Conservation (phyloP, 2,888 invertebrate genomes). For the Apotomis turbidana region DNA sequence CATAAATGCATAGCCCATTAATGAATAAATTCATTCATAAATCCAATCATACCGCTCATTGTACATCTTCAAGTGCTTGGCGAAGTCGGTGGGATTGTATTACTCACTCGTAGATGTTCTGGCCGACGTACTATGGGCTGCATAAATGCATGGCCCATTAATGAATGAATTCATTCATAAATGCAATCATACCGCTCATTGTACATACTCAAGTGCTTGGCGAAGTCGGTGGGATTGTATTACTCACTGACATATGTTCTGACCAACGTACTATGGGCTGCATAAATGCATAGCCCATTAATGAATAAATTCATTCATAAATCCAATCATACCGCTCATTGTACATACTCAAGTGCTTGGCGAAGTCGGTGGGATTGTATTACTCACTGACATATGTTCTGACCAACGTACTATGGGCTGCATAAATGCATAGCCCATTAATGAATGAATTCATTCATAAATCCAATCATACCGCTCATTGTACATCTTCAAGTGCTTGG, state of each 20-base stretch:
- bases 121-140: constrained; percentile 68
- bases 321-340: too few relatives aligned
- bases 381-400: constrained; percentile 81
- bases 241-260: constrained; percentile 81
- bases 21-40: too few relatives aligned
- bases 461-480: too few relatives aligned
- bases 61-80: constrained; percentile 79
- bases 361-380: constrained; percentile 62
- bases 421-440: too few relatives aligned
- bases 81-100: constrained; percentile 61
- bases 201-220: constrained; percentile 71
- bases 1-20: too few relatives aligned
- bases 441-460: too few relatives aligned
- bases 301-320: too few relatives aligned
- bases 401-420: constrained; percentile 65
- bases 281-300: too few relatives aligned
- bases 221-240: constrained; percentile 65
- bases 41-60: too few relatives aligned
- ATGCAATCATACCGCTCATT: too few relatives aligned
- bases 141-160: too few relatives aligned
- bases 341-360: constrained; percentile 78
- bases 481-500: constrained; percentile 78
- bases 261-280: constrained; percentile 65
- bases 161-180: too few relatives aligned
- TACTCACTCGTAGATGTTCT: constrained; percentile 81